Base-by-base conservation (phyloP, 2,113 vertebrate genomes). In the Speoplatyrhinus poulsoni region DNA sequence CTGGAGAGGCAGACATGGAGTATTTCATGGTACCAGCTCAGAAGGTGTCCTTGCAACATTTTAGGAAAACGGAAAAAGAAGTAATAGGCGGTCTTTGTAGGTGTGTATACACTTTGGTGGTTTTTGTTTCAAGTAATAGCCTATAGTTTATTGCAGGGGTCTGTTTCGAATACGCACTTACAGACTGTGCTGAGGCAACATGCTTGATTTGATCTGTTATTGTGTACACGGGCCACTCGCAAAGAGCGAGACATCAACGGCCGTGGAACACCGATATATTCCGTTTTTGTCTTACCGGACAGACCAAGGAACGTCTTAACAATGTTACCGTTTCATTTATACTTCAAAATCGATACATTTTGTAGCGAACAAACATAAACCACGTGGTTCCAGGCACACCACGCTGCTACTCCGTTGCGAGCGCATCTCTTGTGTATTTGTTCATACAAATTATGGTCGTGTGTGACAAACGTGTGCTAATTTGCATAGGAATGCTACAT, bases 1-100 rank as follows among this genome's bases (percentile, higher is more conserved):
- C 90, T 92, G 92, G 93, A 91, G 84, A 87, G 85, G 86, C 82
- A 87, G 92, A 89, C 93, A 97, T 98, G 96, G 96, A 97, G 94
- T 98, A 97, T 94, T 98, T 97, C 93, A 94, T 98, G 95, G 95
- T 98, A 87, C 95, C 96, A 91, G 91, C 95, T 92, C 95, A 96
- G 93, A 98, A 98, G 95, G 95, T 96, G 93, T 94, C 94, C 65
- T 90, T 96, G 93, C 96, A 96, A 93, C 96, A 97, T 92, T 98
- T 97, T 93, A 95, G 96, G 89, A 98, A 98, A 93, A 96, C 94
- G 91, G 96, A 98, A 88, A 97, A 98, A 93, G 96, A 97, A 93
- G 95, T 98, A 82, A 98, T 97, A 82, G 96, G 96, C 75, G 96
- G 96, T 85, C 94, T 97, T 69, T 97, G 96, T 88, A 98, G 96